phyloP scores from a whole-genome alignment of 2,113 vertebrate genomes.

The Paradoxurus hermaphroditus region DNA sequence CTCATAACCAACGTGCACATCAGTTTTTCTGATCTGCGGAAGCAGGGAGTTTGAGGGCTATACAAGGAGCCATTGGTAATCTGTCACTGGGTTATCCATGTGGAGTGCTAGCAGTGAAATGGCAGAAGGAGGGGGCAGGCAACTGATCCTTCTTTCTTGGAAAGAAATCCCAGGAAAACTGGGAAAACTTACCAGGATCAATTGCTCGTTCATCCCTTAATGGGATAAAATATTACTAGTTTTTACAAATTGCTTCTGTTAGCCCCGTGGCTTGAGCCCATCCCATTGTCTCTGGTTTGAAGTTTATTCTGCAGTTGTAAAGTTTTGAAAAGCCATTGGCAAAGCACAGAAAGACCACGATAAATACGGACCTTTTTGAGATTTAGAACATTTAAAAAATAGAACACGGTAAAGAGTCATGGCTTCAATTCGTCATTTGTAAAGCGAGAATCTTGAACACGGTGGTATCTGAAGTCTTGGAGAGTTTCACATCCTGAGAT shows the following conservation, averaged over 20 bases:
- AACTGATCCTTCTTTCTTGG: not conserved
- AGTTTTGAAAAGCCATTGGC: slow-evolving; percentile 60
- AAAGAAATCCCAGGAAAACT: not conserved
- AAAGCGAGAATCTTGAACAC: not conserved
- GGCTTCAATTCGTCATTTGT: not conserved
- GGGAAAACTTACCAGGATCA: slow-evolving; percentile 25
- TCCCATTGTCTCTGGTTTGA: not conserved
- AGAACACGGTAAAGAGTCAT: slow-evolving; percentile 36
- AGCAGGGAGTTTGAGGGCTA: not conserved
- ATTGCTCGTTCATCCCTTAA: not conserved
- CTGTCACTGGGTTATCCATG: not conserved
- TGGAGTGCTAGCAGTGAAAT: not conserved
- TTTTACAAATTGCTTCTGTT: slow-evolving; percentile 18
- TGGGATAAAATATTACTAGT: slow-evolving; percentile 57
- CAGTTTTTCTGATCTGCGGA: not conserved
- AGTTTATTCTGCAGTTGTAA: slow-evolving; percentile 53
- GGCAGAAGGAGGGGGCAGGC: not conserved
- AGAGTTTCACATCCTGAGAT: not conserved
- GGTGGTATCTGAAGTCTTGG: not conserved
- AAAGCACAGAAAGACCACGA: slow-evolving; percentile 50
- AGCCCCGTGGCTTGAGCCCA: not conserved
- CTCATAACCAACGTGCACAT: not conserved
- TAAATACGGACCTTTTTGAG: slow-evolving; percentile 47
- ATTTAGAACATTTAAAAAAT: slow-evolving; percentile 60
- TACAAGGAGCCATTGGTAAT: not conserved